Base-by-base conservation (phyloP, 2,113 vertebrate genomes). In the Lampris incognitus region DNA sequence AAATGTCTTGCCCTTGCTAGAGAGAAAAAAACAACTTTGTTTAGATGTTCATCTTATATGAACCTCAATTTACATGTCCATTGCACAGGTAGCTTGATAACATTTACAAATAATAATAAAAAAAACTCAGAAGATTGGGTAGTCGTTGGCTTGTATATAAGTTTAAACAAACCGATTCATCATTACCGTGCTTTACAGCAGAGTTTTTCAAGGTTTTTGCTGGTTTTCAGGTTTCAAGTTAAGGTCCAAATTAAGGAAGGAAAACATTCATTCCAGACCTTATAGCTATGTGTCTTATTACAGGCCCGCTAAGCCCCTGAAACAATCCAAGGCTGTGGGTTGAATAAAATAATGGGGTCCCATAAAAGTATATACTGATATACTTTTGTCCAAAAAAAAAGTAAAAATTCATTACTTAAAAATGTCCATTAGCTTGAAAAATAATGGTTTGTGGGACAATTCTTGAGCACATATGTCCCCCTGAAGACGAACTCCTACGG, bases 401-500 rank as follows among this genome's bases (percentile, higher is more conserved):
- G 11, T 51, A 39, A 63, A 50, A 68, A 73, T 52, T 37, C 54
- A 74, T 9, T 36, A 4, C 42, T 56, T 73, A 48, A 58, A 52
- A 24, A 63, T 78, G 48, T 66, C 70, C 61, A 82, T 78, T 58
- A 55, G 64, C 65, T 79, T 76, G 4, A 13, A 65, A 68, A 68
- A 73, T 81, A 7, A 37, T 75, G 71, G 24, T 48, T 83, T 81
- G 65, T 76, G 67, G 77, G 74, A 51, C 74, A 69, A 41, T 6
- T 55, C 51, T 44, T 66, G 49, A 72, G 63, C 74, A 67, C 58
- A 51, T 69, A 62, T 61, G 74, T 81, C 86, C 69, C 70, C 82
- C 74, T 4, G 7, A 69, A 91, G 72, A 78, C 76, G 71, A 79
- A 84, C 77, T 80, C 87, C 66, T 62, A 49, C 73, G 78, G 51